Conservation (phyloP, 2,888 invertebrate species). For the Leptopilina myrica region DNA sequence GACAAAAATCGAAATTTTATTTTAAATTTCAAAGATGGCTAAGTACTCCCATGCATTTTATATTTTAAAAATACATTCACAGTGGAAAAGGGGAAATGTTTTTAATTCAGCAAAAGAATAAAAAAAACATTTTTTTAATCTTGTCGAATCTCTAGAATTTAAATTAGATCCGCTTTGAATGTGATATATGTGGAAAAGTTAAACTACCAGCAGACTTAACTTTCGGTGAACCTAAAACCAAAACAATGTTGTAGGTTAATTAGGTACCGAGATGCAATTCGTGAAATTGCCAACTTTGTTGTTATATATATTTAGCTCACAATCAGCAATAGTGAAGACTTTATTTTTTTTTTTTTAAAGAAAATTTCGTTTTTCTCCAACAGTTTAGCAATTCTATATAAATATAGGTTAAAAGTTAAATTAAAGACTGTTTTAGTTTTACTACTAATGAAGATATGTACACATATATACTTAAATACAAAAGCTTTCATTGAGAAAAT, state of each 20-base stretch:
- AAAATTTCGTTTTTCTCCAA: neutral
- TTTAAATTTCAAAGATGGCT: no score
- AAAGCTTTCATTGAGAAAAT: no score
- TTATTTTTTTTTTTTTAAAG: neutral
- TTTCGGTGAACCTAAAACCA: neutral
- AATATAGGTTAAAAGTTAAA: neutral
- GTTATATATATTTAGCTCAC: neutral
- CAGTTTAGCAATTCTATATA: neutral
- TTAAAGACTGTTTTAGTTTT: conserved; percentile 1
- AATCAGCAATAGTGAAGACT: conserved; percentile 1
- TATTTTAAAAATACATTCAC: neutral
- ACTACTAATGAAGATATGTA: neutral
- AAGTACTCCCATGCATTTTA: neutral
- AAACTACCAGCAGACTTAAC: neutral
- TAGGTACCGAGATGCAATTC: neutral
- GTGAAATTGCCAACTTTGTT: neutral
- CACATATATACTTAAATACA: neutral
- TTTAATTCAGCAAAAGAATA: no score
- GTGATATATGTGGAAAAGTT: conserved; percentile 11
- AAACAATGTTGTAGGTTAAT: conserved; percentile 2
- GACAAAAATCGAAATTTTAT: no score
- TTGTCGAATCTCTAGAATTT: neutral
- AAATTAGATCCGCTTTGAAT: neutral
- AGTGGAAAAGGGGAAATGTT: neutral
- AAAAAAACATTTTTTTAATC: neutral